phyloP scores from a whole-genome alignment of 2,888 invertebrate genomes.

The Polydrusus tereticollis region DNA sequence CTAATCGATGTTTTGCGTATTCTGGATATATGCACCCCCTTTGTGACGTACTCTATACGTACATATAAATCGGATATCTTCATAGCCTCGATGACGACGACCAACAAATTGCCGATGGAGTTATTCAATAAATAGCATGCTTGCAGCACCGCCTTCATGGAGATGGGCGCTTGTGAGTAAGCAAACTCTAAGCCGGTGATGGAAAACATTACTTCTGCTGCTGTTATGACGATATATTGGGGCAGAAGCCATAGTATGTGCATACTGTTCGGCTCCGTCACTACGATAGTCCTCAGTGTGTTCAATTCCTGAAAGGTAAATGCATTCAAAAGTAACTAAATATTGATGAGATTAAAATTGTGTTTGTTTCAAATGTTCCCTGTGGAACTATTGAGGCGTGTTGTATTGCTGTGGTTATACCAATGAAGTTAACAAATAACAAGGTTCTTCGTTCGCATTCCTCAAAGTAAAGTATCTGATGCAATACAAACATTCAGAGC shows the following conservation, averaged over 20 bases:
- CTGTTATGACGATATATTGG: constrained; percentile 93
- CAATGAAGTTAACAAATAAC: no score
- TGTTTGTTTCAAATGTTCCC: constrained; percentile 1
- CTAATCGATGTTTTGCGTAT: no score
- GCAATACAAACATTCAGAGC: no score
- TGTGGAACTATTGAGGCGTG: no score
- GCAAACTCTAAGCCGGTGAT: constrained; percentile 96
- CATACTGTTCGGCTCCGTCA: constrained; percentile 80
- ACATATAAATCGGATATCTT: constrained; percentile 84
- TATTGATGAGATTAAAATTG: neutral
- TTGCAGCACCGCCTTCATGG: constrained; percentile 95
- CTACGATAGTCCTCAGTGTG: constrained; percentile 60
- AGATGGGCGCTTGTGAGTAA: constrained; percentile 91
- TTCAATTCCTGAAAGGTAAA: neutral
- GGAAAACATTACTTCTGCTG: constrained; percentile 96
- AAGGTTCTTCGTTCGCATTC: no score
- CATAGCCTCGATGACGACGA: constrained; percentile 87
- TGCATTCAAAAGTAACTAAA: no score
- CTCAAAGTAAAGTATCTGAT: no score
- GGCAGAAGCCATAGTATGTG: constrained; percentile 91
- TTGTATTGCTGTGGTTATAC: no score
- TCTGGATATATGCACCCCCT: no score
- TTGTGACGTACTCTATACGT: constrained; percentile 53
- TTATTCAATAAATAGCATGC: constrained; percentile 94
- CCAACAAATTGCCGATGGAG: constrained; percentile 93